phyloP scores from a whole-genome alignment of 2,888 invertebrate genomes.

The Azorinus chamasolen region DNA sequence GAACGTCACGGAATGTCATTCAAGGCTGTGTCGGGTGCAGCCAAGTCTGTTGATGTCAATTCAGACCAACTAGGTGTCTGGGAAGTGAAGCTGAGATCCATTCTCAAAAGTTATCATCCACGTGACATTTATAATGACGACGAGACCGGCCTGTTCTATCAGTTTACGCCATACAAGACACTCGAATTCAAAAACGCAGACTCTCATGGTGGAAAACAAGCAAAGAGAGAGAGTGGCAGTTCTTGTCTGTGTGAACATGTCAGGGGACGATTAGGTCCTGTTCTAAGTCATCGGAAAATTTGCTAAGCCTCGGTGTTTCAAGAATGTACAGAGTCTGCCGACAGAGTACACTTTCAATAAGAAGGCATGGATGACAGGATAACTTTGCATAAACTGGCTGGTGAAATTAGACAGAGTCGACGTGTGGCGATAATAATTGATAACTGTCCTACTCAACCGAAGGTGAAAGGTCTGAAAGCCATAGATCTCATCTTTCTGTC shows the following conservation, averaged over 20 bases:
- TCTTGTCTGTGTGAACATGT: conserved; percentile 51
- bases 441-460: conserved; percentile 66
- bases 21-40: too few species aligned
- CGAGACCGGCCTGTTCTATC: too few species aligned
- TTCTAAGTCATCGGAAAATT: conserved; percentile 61
- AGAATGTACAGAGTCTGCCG: too few species aligned
- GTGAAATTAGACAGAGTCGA: conserved; percentile 49
- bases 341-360: conserved; percentile 48
- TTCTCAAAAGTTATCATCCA: too few species aligned
- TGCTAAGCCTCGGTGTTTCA: conserved; percentile 57
- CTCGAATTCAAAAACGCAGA: too few species aligned
- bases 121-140: too few species aligned
- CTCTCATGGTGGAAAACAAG: too few species aligned
- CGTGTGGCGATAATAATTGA: conserved; percentile 61
- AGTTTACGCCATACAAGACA: too few species aligned
- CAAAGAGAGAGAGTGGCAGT: conserved; percentile 56
- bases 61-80: too few species aligned
- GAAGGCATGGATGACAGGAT: conserved; percentile 63
- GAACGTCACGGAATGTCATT: conserved; percentile 31
- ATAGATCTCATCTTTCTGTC: conserved; percentile 63
- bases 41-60: too few species aligned
- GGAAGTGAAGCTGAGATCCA: too few species aligned
- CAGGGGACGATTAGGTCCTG: conserved; percentile 42
- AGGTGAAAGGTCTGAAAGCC: conserved; percentile 41
- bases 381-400: conserved; percentile 62